Evolutionary conservation across 2,113 vertebrate genomes (phyloP).

Genomic region (Phyllostomus discolor): DNA sequence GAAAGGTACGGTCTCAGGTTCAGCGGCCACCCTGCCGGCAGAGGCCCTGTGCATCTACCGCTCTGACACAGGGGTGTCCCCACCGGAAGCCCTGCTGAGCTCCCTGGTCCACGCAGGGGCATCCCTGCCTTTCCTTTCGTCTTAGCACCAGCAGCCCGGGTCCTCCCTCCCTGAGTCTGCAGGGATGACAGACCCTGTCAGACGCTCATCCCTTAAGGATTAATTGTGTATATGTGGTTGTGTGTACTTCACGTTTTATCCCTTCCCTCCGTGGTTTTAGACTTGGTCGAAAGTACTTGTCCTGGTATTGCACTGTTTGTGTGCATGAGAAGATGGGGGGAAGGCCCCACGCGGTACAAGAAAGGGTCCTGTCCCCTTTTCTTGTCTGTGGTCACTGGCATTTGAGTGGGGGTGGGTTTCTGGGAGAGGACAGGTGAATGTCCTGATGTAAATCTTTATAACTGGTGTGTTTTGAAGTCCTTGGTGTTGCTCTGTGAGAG

Average conservation of each 20-base stretch:
- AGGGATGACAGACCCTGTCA: background rate
- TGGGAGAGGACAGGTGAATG: constrained; percentile 16
- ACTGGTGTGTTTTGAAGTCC: constrained; percentile 44
- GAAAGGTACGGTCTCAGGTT: background rate
- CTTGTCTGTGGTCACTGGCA: background rate
- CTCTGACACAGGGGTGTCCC: background rate
- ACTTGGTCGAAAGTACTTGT: constrained; percentile 29
- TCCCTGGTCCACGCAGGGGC: background rate
- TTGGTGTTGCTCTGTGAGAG: constrained; percentile 63
- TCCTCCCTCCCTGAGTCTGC: background rate
- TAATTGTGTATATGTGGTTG: background rate
- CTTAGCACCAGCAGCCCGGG: constrained; percentile 20
- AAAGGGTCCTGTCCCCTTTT: background rate
- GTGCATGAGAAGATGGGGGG: background rate
- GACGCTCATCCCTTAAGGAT: background rate
- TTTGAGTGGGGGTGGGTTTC: background rate
- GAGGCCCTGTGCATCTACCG: background rate
- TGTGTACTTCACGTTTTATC: background rate
- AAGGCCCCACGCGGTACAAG: background rate
- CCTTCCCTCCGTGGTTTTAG: constrained; percentile 38
- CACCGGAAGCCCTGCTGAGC: background rate
- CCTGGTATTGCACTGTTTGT: constrained; percentile 10
- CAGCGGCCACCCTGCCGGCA: background rate
- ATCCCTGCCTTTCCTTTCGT: background rate
- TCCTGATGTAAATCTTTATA: constrained; percentile 43